phyloP scores from a whole-genome alignment of 2,113 vertebrate genomes.

The Cavia aperea region DNA sequence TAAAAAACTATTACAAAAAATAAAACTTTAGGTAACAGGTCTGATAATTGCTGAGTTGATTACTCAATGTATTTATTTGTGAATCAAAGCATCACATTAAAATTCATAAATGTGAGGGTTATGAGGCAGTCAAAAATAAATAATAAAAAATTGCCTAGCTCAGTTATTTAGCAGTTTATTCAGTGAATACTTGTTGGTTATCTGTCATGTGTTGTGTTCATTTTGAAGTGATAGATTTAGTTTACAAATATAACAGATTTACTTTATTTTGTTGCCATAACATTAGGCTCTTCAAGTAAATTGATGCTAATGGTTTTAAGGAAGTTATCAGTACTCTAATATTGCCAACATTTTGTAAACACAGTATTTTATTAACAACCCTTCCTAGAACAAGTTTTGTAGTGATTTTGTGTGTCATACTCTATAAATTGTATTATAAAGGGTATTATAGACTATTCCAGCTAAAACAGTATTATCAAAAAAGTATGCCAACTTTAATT shows the following conservation, averaged over 20 bases:
- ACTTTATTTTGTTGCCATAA: neutral
- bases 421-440: conserved; percentile 63
- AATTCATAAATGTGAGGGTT: neutral
- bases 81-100: neutral
- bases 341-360: conserved; percentile 67
- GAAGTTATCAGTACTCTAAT: neutral
- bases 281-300: conserved; percentile 1
- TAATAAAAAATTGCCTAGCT: neutral
- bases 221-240: neutral
- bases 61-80: neutral
- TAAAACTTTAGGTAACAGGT: neutral
- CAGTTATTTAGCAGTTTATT: neutral
- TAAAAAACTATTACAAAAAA: neutral
- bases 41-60: neutral
- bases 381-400: conserved; percentile 74
- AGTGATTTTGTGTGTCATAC: conserved; percentile 73
- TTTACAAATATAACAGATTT: neutral
- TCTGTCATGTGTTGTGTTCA: neutral
- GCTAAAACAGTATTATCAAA: conserved; percentile 69
- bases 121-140: neutral
- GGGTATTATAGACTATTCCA: conserved; percentile 58
- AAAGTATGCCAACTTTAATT: conserved; percentile 68
- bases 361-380: conserved; percentile 86
- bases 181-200: neutral
- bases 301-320: neutral